Evolutionary conservation across 2,797 vertebrate species (phyloP).

Genomic region (Xyrichtys novacula): DNA sequence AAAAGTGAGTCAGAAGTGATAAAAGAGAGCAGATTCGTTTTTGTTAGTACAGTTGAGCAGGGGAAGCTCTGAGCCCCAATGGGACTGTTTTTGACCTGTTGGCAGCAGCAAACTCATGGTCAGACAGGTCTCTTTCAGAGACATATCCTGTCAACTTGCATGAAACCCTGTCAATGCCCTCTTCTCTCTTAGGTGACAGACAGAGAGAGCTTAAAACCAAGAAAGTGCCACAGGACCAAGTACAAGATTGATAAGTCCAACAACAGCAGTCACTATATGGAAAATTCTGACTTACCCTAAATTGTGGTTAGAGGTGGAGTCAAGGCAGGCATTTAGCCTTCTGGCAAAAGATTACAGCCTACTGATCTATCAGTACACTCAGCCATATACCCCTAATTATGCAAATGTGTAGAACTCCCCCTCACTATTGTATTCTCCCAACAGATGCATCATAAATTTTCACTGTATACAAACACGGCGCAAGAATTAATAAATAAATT

Average conservation of each 20-base stretch:
- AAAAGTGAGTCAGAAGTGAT: slow-evolving; percentile 4
- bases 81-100: slow-evolving; percentile 31
- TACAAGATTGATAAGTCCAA: neutral
- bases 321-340: too few species aligned
- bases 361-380: too few species aligned
- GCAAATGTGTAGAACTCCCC: too few species aligned
- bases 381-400: too few species aligned
- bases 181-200: slow-evolving; percentile 29
- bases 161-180: slow-evolving; percentile 41
- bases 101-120: slow-evolving; percentile 23
- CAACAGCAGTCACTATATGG: too few species aligned
- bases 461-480: too few species aligned
- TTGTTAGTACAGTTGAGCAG: neutral
- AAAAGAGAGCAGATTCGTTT: slow-evolving; percentile 12
- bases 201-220: slow-evolving; percentile 22
- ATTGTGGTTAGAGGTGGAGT: too few species aligned
- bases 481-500: too few species aligned
- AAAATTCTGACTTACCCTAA: too few species aligned
- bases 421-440: too few species aligned
- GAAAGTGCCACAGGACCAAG: slow-evolving; percentile 10
- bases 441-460: too few species aligned
- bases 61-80: slow-evolving; percentile 1
- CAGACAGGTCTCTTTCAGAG: slow-evolving; percentile 57
- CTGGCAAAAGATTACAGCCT: too few species aligned
- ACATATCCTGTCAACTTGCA: slow-evolving; percentile 38